Conservation (phyloP, 2,888 invertebrate species). For the Lithophane semibrunnea region DNA sequence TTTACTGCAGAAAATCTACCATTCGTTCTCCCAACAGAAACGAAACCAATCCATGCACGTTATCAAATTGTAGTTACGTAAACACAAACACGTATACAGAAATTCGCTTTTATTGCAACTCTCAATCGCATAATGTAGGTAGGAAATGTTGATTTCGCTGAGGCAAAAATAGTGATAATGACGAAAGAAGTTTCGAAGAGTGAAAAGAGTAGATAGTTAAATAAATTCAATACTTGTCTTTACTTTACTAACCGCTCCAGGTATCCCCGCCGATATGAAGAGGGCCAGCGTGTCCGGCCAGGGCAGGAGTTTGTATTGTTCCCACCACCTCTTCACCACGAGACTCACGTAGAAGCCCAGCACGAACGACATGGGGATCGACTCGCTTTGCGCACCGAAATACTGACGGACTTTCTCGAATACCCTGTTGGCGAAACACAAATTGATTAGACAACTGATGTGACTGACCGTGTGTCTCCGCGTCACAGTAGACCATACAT, state of each 20-base stretch:
- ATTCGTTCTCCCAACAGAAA: slow-evolving; percentile 49
- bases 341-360: slow-evolving; percentile 98
- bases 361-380: slow-evolving; percentile 98
- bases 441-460: background rate
- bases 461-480: background rate
- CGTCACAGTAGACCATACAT: background rate
- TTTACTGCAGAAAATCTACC: slow-evolving; percentile 19
- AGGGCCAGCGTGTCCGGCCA: slow-evolving; percentile 98
- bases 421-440: slow-evolving; percentile 91
- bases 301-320: slow-evolving; percentile 97
- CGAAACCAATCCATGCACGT: slow-evolving; percentile 50
- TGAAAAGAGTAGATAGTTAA: slow-evolving; percentile 39
- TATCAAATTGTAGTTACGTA: slow-evolving; percentile 62
- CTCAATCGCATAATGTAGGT: slow-evolving; percentile 49
- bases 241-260: slow-evolving; percentile 95
- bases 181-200: slow-evolving; percentile 34
- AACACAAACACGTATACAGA: slow-evolving; percentile 59
- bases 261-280: slow-evolving; percentile 97
- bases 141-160: slow-evolving; percentile 56
- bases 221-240: slow-evolving; percentile 75
- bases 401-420: slow-evolving; percentile 96
- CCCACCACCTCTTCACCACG: slow-evolving; percentile 98
- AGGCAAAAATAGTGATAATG: slow-evolving; percentile 35
- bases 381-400: slow-evolving; percentile 96
- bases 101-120: slow-evolving; percentile 64